These are phyloP conservation scores for Neostethus bicornis DNA, from an alignment of 2,797 vertebrate genomes.

Conservation along the genomic window DNA sequence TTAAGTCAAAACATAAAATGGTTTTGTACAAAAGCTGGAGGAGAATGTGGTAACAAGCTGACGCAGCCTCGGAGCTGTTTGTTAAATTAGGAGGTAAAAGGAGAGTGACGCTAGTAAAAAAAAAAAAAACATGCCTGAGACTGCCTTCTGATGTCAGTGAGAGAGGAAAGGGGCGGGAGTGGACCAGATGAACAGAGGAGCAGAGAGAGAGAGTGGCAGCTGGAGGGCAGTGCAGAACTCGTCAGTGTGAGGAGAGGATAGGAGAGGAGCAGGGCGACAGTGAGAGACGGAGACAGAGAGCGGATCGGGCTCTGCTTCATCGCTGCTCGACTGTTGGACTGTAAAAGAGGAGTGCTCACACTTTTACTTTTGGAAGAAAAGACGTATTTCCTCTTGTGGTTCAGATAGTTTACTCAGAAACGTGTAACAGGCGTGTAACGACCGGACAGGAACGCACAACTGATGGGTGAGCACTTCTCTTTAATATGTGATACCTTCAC, in stretches of 20 bases:
- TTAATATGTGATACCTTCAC: not conserved
- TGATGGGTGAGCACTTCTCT: constrained; percentile 76
- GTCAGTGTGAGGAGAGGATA: constrained; percentile 67
- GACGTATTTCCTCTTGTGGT: constrained; percentile 28
- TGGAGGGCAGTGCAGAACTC: constrained; percentile 71
- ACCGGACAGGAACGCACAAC: constrained; percentile 56
- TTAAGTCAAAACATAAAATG: constrained; percentile 16
- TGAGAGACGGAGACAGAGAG: constrained; percentile 46
- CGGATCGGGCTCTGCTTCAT: constrained; percentile 43
- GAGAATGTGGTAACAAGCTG: constrained; percentile 30
- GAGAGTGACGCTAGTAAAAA: constrained; percentile 69
- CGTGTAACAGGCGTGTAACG: constrained; percentile 24
- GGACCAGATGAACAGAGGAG: constrained; percentile 48
- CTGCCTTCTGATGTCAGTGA: constrained; percentile 82
- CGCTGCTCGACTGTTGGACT: constrained; percentile 50
- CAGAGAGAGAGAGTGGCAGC: constrained; percentile 68
- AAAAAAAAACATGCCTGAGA: constrained; percentile 81
- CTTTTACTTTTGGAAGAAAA: constrained; percentile 34
- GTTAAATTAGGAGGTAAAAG: constrained; percentile 34
- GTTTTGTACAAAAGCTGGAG: constrained; percentile 18
- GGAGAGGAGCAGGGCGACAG: constrained; percentile 53
- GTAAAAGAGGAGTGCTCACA: constrained; percentile 39
- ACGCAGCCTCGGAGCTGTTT: constrained; percentile 15
- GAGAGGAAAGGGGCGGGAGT: constrained; percentile 52
- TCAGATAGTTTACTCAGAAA: constrained; percentile 10